Base-by-base conservation (phyloP, 2,888 invertebrate species). In the Epinotia demarniana region DNA sequence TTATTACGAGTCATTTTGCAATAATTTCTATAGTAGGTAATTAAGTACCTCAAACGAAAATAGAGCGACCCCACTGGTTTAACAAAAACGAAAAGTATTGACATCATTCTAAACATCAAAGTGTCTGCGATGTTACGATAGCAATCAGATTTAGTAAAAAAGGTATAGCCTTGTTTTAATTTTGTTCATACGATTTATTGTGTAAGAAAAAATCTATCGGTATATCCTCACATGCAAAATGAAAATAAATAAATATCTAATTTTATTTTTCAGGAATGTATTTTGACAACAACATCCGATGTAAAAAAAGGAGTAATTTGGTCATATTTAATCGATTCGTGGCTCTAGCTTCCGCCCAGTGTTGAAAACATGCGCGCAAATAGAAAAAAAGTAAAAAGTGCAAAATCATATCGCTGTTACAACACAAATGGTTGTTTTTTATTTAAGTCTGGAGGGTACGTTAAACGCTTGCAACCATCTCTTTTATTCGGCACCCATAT, bases 371-470 rank as follows among this genome's bases (percentile, higher is more conserved):
- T 84, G 87, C 87, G 86, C 83, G 82, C 84, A 89, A 87, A 88
- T 84, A 85, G 84, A 83, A 84, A 86, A 23, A 83, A 86, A 86
- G 82, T 84, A 86, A 90, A 92, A 93, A 92, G 87, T 92, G 93
- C 93, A 90, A 92, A 92, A 92, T 93, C 93, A 93, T 93, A 93
- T 92, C 89, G 92, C 91, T 90, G 92, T 91, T 92, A 92, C 92
- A 93, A 92, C 93, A 93, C 92, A 89, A 90, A 92, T 92, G 89
- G 87, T 87, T 69, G 58, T 69, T 92, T 91, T 92, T 93, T 93
- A 93, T 92, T 88, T 86, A 90, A 92, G 93, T 91, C 92, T 88
- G 86, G 91, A 92, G 93, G 93, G 93, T 92, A 90, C 90, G 90
- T 90, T 94, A 93, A 94, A 93, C 92, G 92, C 90, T 92, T 84